phyloP scores from a whole-genome alignment of 2,797 vertebrate genomes.

The Sebastes alutus region DNA sequence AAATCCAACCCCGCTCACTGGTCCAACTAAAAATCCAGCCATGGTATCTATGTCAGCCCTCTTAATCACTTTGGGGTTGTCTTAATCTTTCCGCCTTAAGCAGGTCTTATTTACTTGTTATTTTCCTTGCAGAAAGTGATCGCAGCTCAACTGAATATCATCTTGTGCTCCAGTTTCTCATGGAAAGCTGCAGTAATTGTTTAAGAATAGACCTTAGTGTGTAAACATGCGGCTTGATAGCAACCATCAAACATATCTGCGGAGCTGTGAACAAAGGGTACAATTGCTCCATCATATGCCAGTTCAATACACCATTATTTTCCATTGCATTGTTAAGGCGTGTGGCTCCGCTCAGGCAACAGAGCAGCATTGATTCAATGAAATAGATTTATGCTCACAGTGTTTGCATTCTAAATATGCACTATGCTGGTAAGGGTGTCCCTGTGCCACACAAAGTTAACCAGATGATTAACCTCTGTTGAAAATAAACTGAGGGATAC shows the following conservation, averaged over 20 bases:
- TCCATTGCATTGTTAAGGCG: constrained; percentile 26
- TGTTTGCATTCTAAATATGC: constrained; percentile 31
- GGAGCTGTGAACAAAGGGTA: constrained; percentile 26
- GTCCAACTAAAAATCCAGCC: constrained; percentile 50
- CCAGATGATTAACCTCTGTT: neutral
- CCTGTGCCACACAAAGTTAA: constrained; percentile 2
- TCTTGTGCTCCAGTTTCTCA: constrained; percentile 25
- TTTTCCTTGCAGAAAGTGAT: constrained; percentile 57
- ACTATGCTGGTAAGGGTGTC: neutral
- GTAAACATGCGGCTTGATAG: constrained; percentile 26
- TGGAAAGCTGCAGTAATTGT: constrained; percentile 14
- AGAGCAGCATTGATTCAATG: constrained; percentile 40
- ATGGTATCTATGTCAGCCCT: constrained; percentile 70
- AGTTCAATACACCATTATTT: constrained; percentile 55
- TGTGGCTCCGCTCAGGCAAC: constrained; percentile 13
- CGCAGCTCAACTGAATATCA: constrained; percentile 24
- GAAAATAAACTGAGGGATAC: neutral
- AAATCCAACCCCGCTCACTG: constrained; percentile 51
- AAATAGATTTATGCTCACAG: constrained; percentile 38
- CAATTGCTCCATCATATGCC: constrained; percentile 32
- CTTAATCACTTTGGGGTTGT: constrained; percentile 66
- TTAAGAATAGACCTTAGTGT: constrained; percentile 11
- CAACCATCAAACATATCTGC: constrained; percentile 15
- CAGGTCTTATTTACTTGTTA: constrained; percentile 72
- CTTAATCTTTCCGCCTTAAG: constrained; percentile 69